A percentile compares a stretch with the other conserved stretches of the same genome.
Evolutionary conservation across 2,888 invertebrate species (phyloP).

Genomic region (Acanthosepion lycidas): DNA sequence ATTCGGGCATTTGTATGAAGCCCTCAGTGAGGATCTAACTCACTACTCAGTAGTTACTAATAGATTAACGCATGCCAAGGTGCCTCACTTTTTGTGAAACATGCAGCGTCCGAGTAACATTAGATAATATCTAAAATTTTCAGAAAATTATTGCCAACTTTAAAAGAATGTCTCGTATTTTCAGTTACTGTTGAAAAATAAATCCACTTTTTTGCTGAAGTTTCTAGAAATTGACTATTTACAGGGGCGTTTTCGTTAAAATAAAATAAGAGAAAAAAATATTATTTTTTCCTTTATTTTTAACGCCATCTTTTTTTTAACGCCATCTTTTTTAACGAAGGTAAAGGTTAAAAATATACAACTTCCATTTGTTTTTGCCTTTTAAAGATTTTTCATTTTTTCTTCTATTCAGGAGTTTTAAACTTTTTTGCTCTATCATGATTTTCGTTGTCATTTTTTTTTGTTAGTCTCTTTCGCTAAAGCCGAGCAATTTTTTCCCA

Average conservation of each 20-base stretch:
- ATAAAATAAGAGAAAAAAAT: background rate
- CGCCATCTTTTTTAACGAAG: background rate
- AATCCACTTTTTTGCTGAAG: background rate
- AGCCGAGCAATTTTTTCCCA: background rate
- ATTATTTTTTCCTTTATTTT: too few species aligned
- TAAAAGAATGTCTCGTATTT: background rate
- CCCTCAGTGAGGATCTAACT: too few species aligned
- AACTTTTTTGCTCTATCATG: background rate
- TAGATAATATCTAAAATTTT: background rate
- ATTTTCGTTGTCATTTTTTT: background rate
- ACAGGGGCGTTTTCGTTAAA: background rate
- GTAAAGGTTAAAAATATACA: background rate
- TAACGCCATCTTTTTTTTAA: background rate
- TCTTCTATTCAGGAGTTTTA: background rate
- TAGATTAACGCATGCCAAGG: too few species aligned
- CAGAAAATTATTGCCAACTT: background rate
- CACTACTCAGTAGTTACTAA: too few species aligned
- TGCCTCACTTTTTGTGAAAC: too few species aligned
- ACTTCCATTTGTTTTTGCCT: background rate
- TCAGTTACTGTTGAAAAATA: background rate
- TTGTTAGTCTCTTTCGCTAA: background rate
- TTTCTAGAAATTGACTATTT: background rate
- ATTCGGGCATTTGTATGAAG: too few species aligned
- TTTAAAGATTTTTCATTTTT: too few species aligned
- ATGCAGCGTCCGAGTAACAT: background rate